Evolutionary conservation across 64 coral and sea anemone genomes (phyloP).

Genomic region (Stichodactyla helianthus): DNA sequence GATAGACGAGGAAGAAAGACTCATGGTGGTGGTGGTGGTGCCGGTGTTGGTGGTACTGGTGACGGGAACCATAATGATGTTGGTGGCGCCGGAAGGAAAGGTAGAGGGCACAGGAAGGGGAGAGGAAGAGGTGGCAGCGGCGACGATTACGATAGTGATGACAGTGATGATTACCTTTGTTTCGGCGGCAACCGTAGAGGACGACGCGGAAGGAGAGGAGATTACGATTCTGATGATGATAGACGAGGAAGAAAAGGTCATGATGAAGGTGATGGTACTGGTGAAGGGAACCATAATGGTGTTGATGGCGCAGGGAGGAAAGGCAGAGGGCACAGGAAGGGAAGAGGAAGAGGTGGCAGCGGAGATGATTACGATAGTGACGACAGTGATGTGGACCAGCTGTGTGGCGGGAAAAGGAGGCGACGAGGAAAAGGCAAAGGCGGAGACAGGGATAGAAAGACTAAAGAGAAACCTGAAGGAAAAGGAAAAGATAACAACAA

Average conservation of each 20-base stretch:
- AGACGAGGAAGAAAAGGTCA: not conserved
- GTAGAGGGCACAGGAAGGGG: not conserved
- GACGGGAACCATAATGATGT: not conserved
- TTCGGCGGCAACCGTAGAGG: not conserved
- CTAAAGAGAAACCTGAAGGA: not conserved
- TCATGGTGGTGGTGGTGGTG: not conserved
- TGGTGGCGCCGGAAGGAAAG: not conserved
- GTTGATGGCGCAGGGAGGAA: not conserved
- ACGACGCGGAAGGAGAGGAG: not conserved
- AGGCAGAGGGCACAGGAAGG: not conserved
- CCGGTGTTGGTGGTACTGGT: not conserved
- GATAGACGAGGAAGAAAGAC: not conserved
- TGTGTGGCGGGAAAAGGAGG: not conserved
- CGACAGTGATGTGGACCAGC: not conserved
- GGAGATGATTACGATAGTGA: not conserved
- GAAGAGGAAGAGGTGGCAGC: not conserved
- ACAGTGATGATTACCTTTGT: conserved; percentile 8
- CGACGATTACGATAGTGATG: not conserved
- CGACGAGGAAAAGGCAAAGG: not conserved
- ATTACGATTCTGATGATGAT: not conserved
- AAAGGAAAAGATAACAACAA: not conserved
- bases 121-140: not conserved
- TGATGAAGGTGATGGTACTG: not conserved
- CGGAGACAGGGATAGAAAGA: not conserved
- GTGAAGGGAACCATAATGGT: not conserved